These are phyloP conservation scores for Pseudachorutes palmiensis DNA, from an alignment of 1,140 invertebrate genomes.

Conservation along the genomic window DNA sequence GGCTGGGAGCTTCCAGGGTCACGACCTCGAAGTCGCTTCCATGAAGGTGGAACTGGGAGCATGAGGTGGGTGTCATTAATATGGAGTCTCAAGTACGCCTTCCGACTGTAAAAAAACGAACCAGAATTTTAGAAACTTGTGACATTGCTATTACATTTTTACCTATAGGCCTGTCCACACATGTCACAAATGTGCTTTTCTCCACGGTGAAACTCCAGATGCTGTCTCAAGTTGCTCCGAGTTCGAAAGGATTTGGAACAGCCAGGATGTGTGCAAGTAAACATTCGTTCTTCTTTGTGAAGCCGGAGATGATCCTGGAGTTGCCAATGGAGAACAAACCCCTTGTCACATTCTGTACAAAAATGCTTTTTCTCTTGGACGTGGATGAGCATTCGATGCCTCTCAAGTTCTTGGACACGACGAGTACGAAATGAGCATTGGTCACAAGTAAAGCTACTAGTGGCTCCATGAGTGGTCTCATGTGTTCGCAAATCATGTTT, in stretches of 20 bases:
- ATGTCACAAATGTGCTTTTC: neutral
- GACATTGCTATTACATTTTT: neutral
- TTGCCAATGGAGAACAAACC: neutral
- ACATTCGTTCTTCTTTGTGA: neutral
- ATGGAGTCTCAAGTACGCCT: slow-evolving; percentile 1
- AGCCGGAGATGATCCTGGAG: neutral
- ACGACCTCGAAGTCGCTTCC: neutral
- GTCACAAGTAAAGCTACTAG: neutral
- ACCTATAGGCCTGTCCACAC: slow-evolving; percentile 1
- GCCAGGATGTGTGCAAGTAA: neutral
- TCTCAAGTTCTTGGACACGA: neutral
- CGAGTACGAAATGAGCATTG: neutral
- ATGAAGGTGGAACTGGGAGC: neutral
- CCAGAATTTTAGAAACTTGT: neutral
- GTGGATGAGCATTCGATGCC: neutral
- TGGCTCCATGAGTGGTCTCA: neutral
- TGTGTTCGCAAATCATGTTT: neutral
- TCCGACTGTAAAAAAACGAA: neutral
- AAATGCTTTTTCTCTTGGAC: neutral
- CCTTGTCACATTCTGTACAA: neutral
- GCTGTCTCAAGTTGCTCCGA: neutral
- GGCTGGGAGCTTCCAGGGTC: neutral
- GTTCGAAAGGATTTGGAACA: neutral
- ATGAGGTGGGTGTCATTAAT: neutral
- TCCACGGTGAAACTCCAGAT: neutral